A percentile compares a stretch with the other conserved stretches of the same genome.
phyloP scores from a whole-genome alignment of 2,113 vertebrate genomes.

The Asarcornis scutulata region DNA sequence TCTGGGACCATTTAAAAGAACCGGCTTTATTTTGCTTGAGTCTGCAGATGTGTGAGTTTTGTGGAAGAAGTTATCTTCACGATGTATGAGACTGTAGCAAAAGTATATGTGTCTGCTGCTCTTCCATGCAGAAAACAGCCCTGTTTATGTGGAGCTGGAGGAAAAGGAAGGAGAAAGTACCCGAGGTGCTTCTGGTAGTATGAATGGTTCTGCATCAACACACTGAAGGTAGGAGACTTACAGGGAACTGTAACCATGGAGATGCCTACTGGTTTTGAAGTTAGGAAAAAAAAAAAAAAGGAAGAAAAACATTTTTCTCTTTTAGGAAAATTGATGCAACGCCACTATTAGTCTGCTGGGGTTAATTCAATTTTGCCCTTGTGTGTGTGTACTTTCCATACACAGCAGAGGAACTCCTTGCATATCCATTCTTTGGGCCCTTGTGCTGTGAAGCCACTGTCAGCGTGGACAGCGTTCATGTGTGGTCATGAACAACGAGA shows the following conservation, averaged over 20 bases:
- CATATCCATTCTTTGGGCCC: not conserved
- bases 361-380: not conserved
- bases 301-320: accelerated
- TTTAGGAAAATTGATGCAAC: not conserved
- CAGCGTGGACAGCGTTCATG: not conserved
- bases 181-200: not conserved
- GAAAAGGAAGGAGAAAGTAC: not conserved
- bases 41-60: not conserved
- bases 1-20: not conserved
- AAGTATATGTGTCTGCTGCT: not conserved
- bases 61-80: not conserved
- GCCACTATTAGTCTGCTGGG: not conserved
- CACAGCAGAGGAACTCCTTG: not conserved
- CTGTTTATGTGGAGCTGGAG: not conserved
- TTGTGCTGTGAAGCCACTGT: not conserved
- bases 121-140: not conserved
- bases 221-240: not conserved
- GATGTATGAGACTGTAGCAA: not conserved
- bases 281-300: not conserved
- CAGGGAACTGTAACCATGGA: not conserved
- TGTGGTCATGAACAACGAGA: not conserved
- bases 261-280: not conserved
- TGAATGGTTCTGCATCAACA: not conserved
- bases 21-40: not conserved
- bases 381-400: not conserved